A percentile compares a stretch with the other conserved stretches of the same genome.
Conservation (phyloP, 2,113 vertebrate genomes). For the Glaucidium brasilianum region DNA sequence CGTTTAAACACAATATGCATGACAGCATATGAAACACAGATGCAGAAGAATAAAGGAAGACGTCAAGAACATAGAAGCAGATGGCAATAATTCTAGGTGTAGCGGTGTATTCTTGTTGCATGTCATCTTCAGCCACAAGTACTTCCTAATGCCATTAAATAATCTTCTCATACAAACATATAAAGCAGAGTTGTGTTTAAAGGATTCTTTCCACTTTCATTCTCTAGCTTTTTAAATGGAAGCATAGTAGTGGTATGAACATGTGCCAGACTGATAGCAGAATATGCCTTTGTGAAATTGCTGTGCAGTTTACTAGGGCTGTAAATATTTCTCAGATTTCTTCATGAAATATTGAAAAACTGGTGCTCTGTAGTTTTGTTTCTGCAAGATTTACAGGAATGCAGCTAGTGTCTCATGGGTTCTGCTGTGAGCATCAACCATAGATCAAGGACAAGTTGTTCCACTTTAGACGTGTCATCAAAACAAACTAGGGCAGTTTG, state of each 20-base stretch:
- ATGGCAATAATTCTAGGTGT: not conserved
- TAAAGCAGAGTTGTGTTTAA: not conserved
- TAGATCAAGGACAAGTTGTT: conserved; percentile 37
- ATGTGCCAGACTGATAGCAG: not conserved
- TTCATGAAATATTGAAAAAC: conserved; percentile 51
- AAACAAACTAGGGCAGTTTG: conserved; percentile 51
- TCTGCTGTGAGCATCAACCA: not conserved
- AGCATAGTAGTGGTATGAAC: not conserved
- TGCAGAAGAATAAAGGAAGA: not conserved
- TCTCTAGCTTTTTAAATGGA: not conserved
- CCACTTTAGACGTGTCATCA: conserved; percentile 20
- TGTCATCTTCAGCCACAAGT: not conserved
- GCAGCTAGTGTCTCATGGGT: not conserved
- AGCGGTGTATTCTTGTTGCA: not conserved
- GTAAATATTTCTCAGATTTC: conserved; percentile 43
- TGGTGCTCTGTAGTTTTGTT: conserved; percentile 14
- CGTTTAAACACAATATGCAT: rapidly evolving
- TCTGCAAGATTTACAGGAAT: not conserved
- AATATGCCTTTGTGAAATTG: not conserved
- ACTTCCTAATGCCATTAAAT: not conserved
- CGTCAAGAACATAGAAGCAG: not conserved
- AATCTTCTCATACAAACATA: not conserved
- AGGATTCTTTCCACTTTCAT: rapidly evolving
- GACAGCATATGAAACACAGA: not conserved
- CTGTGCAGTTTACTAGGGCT: not conserved